phyloP scores from a whole-genome alignment of 1,140 invertebrate genomes.

The Conopomorpha cramerella region DNA sequence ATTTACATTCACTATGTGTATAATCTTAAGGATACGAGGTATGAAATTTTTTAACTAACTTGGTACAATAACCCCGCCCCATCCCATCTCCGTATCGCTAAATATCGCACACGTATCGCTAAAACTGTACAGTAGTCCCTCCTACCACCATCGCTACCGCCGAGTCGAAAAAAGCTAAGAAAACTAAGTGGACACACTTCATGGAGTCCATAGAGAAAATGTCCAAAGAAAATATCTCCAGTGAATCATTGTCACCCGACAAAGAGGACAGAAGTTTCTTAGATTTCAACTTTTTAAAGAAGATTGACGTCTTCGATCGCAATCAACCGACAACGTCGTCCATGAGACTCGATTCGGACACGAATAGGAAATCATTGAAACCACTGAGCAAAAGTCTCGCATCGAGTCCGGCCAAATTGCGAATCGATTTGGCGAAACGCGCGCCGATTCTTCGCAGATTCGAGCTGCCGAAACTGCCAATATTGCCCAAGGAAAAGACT shows the following conservation, averaged over 20 bases:
- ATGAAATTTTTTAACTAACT: too few relatives aligned
- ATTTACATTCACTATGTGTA: too few relatives aligned
- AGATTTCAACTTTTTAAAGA: conserved; percentile 14
- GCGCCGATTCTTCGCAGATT: conserved; percentile 28
- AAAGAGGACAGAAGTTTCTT: conserved; percentile 14
- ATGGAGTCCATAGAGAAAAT: conserved; percentile 18
- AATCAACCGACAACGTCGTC: conserved; percentile 10
- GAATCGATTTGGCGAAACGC: conserved; percentile 15
- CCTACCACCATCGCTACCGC: not conserved
- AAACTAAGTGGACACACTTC: conserved; percentile 21
- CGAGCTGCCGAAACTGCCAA: conserved; percentile 22
- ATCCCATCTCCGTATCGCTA: conserved; percentile 17
- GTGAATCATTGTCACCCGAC: conserved; percentile 9
- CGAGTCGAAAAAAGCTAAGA: conserved; percentile 11
- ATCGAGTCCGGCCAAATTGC: conserved; percentile 19
- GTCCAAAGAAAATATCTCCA: conserved; percentile 12
- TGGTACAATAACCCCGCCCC: conserved; percentile 13
- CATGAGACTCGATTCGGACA: not conserved
- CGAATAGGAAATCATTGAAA: conserved; percentile 1
- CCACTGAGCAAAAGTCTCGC: conserved; percentile 20
- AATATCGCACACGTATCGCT: too few relatives aligned
- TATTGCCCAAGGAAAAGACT: conserved; percentile 8
- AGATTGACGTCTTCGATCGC: conserved; percentile 9
- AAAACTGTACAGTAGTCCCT: too few relatives aligned
- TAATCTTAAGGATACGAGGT: too few relatives aligned